Evolutionary conservation across 1,140 invertebrate genomes (phyloP), one percentile per base, ranked within the genome.

Genomic region (Drosophila azteca): DNA sequence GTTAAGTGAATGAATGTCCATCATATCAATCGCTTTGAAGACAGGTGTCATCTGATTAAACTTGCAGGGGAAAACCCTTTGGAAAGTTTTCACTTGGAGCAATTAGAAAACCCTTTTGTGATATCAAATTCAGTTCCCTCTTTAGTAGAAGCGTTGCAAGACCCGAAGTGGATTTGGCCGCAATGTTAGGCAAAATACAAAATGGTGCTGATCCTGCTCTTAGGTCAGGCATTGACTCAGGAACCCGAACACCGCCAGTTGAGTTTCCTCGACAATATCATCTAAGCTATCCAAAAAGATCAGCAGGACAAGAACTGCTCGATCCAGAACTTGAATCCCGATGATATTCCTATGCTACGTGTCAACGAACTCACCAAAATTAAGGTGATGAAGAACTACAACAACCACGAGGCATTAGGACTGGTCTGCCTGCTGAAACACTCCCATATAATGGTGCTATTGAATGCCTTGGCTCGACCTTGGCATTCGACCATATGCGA

Each of bases 381-480:
- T 0, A 1, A 3, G 24, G 1, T 61, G 0, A 51, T 7, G 17
- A 11, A 0, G 0, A 8, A 3, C 0, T 65, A 26, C 9, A 81
- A 77, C 4, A 17, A 17, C 7, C 2, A 49, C 0, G 24, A 24
- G 11, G 9, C 8, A 8, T 20, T 83, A 6, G 31, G 43, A 2
- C 0, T 83, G 0, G 39, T 83, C 6, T 78, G 79, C 59, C 50
- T 83, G 7, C 24, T 7, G 1, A 44, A 64, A 0, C 1, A 26
- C 1, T 7, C 26, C 0, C 65, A 75, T 1, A 6, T 41, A 0
- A 20, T 8, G 3, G 9, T 13, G 0, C 8, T 64, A 5, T 11
- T 78, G 1, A 13, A 35, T 0, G 20, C 26, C 2, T 5, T 78
- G 41, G 45, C 64, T 1, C 4, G n/a, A n/a, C n/a, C n/a, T n/a